These are phyloP conservation scores for Arrhopalites spinosus DNA, from an alignment of 2,888 invertebrate species.

Conservation along the genomic window DNA sequence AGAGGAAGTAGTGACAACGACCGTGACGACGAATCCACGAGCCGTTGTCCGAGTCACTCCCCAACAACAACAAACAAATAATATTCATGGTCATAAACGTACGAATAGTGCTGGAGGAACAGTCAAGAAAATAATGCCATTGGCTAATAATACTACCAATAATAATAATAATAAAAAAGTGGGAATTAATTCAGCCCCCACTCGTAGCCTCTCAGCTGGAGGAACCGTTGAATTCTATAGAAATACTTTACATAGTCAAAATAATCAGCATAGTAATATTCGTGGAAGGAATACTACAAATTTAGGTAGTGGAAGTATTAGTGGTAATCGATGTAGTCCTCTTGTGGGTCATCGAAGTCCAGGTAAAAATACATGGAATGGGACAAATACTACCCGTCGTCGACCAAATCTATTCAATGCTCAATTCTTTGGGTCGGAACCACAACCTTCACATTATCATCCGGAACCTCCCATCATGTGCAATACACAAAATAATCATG, in stretches of 20 bases:
- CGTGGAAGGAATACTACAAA: not conserved
- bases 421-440: constrained; percentile 44
- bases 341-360: not conserved
- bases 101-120: constrained; percentile 26
- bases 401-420: constrained; percentile 53
- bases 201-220: constrained; percentile 52
- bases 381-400: constrained; percentile 41
- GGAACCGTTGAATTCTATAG: constrained; percentile 54
- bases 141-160: constrained; percentile 15
- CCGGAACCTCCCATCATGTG: too few relatives aligned
- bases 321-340: constrained; percentile 40
- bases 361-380: constrained; percentile 55
- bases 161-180: constrained; percentile 35
- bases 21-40: not conserved
- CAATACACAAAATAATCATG: constrained; percentile 14
- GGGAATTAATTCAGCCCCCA: constrained; percentile 41
- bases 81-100: constrained; percentile 35
- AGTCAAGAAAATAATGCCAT: constrained; percentile 2
- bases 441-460: too few relatives aligned
- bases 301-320: constrained; percentile 32
- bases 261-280: not conserved
- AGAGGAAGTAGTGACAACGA: not conserved
- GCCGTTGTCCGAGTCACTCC: too few relatives aligned
- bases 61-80: not conserved
- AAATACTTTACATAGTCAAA: constrained; percentile 1